phyloP scores from a whole-genome alignment of 2,888 invertebrate genomes.

The Clivina fossor region DNA sequence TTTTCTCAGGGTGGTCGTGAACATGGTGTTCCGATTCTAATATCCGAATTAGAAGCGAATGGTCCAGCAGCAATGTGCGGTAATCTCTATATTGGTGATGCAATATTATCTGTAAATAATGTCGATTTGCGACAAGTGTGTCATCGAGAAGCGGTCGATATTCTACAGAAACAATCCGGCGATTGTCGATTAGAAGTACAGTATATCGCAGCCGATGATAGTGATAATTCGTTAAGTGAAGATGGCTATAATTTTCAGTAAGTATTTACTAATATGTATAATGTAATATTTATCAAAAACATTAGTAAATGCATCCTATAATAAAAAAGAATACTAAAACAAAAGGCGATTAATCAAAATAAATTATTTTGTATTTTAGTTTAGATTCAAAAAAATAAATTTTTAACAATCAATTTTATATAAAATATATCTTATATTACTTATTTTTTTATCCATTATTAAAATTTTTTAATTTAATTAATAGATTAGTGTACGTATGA shows the following conservation, averaged over 20 bases:
- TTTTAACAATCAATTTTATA: no score
- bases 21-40: constrained; percentile 82
- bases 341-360: no score
- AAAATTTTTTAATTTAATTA: no score
- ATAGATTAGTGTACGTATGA: no score
- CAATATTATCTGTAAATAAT: constrained; percentile 79
- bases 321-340: no score
- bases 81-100: constrained; percentile 79
- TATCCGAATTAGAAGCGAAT: constrained; percentile 77
- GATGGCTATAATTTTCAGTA: constrained; percentile 59
- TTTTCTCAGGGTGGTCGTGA: constrained; percentile 74
- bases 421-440: no score
- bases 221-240: constrained; percentile 66
- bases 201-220: constrained; percentile 69
- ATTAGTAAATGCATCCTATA: no score
- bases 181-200: constrained; percentile 76
- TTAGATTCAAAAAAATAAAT: no score
- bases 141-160: constrained; percentile 79
- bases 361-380: no score
- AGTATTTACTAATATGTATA: constrained; percentile 30
- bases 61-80: constrained; percentile 77
- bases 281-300: neutral
- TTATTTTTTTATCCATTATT: no score
- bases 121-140: constrained; percentile 75
- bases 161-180: constrained; percentile 75